Base-by-base conservation (phyloP, 2,888 invertebrate genomes). In the Synanthedon vespiformis region DNA sequence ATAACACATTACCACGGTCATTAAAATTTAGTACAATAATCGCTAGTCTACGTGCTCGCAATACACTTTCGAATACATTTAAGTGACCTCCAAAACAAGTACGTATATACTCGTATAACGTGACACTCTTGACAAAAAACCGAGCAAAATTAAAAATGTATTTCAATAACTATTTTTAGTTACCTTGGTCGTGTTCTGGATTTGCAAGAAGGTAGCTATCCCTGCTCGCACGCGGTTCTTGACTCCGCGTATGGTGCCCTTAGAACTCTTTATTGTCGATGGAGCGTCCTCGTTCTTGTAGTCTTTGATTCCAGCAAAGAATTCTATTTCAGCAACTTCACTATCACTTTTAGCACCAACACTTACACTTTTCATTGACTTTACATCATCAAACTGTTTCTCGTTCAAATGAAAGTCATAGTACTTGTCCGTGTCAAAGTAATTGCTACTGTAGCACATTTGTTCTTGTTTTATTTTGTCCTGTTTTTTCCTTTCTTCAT, bases 221-320 rank as follows among this genome's bases (percentile, higher is more conserved):
- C 97, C 97, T 58, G 96, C 96, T 61, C 97, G 89, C 54, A 98
- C 97, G 63, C 97, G 91, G 87, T 98, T 97, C 86, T 95, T 96
- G 58, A 97, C 95, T 56, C 97, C 97, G 50, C 97, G 91, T 61
- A 98, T 94, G 11, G 97, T 97, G 50, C 97, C 97, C 74, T 95
- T 95, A 53, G 94, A 92, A 85, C 97, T 97, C 61, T 94, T 90
- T 70, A 98, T 97, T 53, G 95, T 94, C 52, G 94, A 91, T 47
- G 92, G 90, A 56, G 89, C 88, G 48, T 89, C 90, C 63, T 89
- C 90, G 55, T 70, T 85, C 57, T 90, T 90, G 60, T 91, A 89
- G 81, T 94, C 94, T 86, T 92, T 93, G 61, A 92, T 91, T 10
- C 95, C 95, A 10, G 94, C 95, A 70, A 95, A 95, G 61, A 90